A percentile compares a stretch with the other conserved stretches of the same genome.
Conservation (phyloP, 2,888 invertebrate genomes). For the Agrenia bidenticulata region DNA sequence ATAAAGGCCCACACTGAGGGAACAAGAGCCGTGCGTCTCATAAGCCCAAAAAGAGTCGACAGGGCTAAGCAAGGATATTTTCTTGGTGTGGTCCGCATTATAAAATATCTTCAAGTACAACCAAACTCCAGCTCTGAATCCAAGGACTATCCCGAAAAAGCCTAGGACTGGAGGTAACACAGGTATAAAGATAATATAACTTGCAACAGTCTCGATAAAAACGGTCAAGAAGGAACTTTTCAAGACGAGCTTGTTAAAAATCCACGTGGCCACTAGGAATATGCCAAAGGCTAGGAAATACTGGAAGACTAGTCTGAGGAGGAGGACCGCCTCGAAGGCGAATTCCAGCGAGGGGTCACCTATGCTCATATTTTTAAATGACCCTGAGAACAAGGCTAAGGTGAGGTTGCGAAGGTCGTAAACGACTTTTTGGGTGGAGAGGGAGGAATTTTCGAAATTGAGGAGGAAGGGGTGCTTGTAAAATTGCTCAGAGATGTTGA, state of each 20-base stretch:
- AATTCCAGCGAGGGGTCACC: not conserved
- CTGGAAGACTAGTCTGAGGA: not conserved
- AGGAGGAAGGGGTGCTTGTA: not conserved
- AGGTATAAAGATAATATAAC: conserved; percentile 34
- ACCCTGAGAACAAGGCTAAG: not conserved
- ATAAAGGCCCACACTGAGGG: conserved; percentile 42
- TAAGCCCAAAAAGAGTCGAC: conserved; percentile 47
- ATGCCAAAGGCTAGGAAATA: not conserved
- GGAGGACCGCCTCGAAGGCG: not conserved
- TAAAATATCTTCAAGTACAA: conserved; percentile 21
- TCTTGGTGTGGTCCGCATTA: conserved; percentile 21
- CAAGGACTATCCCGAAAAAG: conserved; percentile 24
- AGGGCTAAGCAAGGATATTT: conserved; percentile 18
- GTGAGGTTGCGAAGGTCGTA: conserved; percentile 7
- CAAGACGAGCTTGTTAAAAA: conserved; percentile 20
- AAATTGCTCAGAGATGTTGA: conserved; percentile 6
- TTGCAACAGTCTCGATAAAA: conserved; percentile 22
- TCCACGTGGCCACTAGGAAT: conserved; percentile 12
- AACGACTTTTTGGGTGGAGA: not conserved
- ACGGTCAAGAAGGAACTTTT: conserved; percentile 23
- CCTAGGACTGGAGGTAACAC: conserved; percentile 27
- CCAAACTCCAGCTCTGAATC: conserved; percentile 15
- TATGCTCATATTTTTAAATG: not conserved
- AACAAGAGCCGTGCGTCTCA: conserved; percentile 39
- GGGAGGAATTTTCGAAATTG: not conserved